A percentile compares a stretch with the other conserved stretches of the same genome.
These are phyloP conservation scores for Sarcophaga variegata DNA, from an alignment of 2,888 invertebrate genomes.

Conservation along the genomic window DNA sequence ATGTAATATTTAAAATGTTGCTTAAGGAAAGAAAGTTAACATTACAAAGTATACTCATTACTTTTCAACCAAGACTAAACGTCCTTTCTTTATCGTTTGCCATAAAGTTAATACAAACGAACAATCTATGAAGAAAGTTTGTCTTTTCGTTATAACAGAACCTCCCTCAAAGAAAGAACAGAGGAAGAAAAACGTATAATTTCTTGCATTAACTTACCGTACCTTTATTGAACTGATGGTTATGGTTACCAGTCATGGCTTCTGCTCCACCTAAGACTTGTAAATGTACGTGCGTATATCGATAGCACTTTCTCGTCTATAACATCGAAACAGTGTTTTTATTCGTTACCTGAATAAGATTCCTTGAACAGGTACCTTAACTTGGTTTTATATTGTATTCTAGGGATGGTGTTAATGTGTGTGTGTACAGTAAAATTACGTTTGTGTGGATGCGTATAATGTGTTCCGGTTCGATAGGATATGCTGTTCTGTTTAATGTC, in stretches of 20 bases:
- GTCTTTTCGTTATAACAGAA: conserved; percentile 29
- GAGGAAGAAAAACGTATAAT: conserved; percentile 32
- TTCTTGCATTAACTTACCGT: conserved; percentile 63
- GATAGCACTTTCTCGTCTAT: conserved; percentile 66
- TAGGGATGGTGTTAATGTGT: conserved; percentile 46
- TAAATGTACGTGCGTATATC: conserved; percentile 32
- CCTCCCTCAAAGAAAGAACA: conserved; percentile 41
- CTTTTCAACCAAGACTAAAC: conserved; percentile 27
- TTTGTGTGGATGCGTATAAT: conserved; percentile 11
- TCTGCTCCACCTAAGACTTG: conserved; percentile 79
- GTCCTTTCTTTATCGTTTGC: conserved; percentile 38
- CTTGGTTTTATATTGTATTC: conserved; percentile 12
- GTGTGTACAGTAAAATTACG: neutral
- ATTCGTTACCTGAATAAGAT: conserved; percentile 21
- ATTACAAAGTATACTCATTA: conserved; percentile 43
- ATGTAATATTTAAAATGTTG: conserved; percentile 11
- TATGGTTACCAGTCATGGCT: conserved; percentile 78
- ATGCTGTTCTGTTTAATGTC: conserved; percentile 24
- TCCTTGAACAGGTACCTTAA: conserved; percentile 1
- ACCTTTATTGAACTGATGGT: conserved; percentile 66
- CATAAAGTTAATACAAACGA: conserved; percentile 44
- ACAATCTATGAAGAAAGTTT: conserved; percentile 48
- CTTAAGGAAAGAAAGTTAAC: conserved; percentile 38
- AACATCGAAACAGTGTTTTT: conserved; percentile 37
- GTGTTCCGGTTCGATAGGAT: conserved; percentile 50